These are phyloP conservation scores for Acridotheres tristis DNA, from an alignment of 2,797 vertebrate genomes.

Conservation along the genomic window DNA sequence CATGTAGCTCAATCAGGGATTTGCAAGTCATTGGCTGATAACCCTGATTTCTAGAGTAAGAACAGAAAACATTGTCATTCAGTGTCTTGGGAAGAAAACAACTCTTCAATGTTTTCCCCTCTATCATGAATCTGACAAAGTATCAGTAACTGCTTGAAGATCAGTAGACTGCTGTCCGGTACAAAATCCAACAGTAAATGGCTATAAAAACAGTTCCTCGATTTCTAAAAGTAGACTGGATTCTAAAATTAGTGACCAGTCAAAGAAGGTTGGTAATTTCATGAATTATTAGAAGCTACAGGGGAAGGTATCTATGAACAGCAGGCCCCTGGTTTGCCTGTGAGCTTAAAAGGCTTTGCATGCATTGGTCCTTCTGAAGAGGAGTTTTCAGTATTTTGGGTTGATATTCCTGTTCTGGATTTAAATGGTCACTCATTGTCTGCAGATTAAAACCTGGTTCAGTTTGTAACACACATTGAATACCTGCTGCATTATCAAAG, in stretches of 20 bases:
- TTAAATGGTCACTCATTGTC: not conserved
- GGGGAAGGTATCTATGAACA: not conserved
- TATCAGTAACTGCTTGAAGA: not conserved
- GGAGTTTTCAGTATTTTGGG: not conserved
- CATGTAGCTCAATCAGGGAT: not conserved
- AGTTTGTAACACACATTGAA: not conserved
- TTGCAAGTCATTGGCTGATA: not conserved
- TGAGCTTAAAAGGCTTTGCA: not conserved
- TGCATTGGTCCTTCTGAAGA: not conserved
- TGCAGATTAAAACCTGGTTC: not conserved
- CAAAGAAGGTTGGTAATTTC: not conserved
- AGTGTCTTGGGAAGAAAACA: not conserved
- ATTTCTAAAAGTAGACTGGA: not conserved
- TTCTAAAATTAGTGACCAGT: not conserved
- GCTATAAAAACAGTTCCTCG: not conserved
- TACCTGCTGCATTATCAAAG: not conserved
- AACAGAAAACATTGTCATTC: not conserved
- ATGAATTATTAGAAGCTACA: not conserved
- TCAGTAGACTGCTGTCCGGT: not conserved
- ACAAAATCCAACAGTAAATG: not conserved
- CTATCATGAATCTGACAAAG: not conserved
- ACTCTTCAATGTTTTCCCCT: not conserved
- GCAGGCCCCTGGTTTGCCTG: not conserved
- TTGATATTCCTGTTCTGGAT: not conserved
- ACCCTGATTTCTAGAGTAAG: not conserved